A percentile compares a stretch with the other conserved stretches of the same genome.
Evolutionary conservation across 2,888 invertebrate species (phyloP).

Genomic region (Brenthis ino): DNA sequence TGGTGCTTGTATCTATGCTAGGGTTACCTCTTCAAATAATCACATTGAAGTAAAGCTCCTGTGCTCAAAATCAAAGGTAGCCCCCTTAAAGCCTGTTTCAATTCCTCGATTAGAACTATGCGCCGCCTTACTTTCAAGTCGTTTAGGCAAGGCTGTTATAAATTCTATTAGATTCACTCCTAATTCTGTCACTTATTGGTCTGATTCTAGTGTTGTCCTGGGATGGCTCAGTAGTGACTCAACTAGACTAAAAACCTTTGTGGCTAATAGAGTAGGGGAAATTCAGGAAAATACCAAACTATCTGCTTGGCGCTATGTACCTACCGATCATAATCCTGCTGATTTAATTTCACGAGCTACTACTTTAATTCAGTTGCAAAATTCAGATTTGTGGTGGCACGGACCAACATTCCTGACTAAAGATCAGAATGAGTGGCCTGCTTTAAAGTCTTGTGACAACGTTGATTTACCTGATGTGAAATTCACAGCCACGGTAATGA

Average conservation of each 20-base stretch:
- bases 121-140: constrained; percentile 29
- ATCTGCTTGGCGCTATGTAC: constrained; percentile 34
- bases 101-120: constrained; percentile 40
- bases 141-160: constrained; percentile 8
- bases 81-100: constrained; percentile 28
- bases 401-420: too few relatives aligned
- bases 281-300: constrained; percentile 20
- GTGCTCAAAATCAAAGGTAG: constrained; percentile 24
- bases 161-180: neutral
- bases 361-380: neutral
- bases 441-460: too few relatives aligned
- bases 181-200: neutral
- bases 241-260: constrained; percentile 31
- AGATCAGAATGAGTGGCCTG: too few relatives aligned
- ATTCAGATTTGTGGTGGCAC: constrained; percentile 1
- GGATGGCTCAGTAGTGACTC: constrained; percentile 23
- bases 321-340: constrained; percentile 31
- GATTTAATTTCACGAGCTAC: constrained; percentile 19
- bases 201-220: constrained; percentile 5
- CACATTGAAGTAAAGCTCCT: constrained; percentile 10
- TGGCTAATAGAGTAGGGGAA: constrained; percentile 30
- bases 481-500: too few relatives aligned
- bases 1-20: constrained; percentile 9
- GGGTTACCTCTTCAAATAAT: neutral
- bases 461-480: too few relatives aligned